Conservation (phyloP, 30 jellyfish, hydroid and myxozoan species). For the Phacellophora camtschatica region DNA sequence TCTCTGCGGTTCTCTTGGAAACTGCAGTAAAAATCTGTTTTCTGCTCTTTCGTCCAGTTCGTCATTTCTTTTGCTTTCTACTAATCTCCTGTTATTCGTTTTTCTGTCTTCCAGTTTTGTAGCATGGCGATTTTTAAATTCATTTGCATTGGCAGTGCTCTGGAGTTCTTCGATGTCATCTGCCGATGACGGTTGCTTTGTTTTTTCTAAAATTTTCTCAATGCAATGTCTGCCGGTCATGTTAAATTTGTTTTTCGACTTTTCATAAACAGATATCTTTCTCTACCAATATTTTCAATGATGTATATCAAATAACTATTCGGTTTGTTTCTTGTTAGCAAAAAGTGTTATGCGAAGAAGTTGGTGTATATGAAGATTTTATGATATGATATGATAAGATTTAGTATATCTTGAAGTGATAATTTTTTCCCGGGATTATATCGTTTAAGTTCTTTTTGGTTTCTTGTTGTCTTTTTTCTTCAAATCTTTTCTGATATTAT, state of each 20-base stretch:
- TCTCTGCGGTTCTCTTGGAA: slow-evolving; percentile 30
- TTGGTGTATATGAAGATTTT: too few relatives aligned
- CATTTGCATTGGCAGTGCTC: not conserved
- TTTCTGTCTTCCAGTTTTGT: not conserved
- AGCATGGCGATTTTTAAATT: not conserved
- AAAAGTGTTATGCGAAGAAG: not conserved
- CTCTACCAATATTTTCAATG: not conserved
- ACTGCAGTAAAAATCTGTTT: not conserved
- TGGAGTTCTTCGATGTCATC: not conserved
- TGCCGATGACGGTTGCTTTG: not conserved
- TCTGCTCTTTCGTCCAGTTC: not conserved
- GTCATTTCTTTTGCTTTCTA: too few relatives aligned
- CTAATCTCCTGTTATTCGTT: too few relatives aligned
- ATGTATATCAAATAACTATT: not conserved
- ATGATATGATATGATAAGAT: too few relatives aligned
- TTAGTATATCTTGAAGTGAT: too few relatives aligned
- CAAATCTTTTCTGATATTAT: too few relatives aligned
- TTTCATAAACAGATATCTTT: not conserved
- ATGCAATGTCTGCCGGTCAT: slow-evolving; percentile 55
- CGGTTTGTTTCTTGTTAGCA: too few relatives aligned
- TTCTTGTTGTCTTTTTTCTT: too few relatives aligned
- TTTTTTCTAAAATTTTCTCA: slow-evolving; percentile 34
- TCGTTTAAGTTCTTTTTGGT: too few relatives aligned
- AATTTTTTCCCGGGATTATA: too few relatives aligned
- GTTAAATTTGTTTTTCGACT: not conserved